A percentile compares a stretch with the other conserved stretches of the same genome.
phyloP scores from a whole-genome alignment of 2,888 invertebrate species.

The Trachelus tabidus region DNA sequence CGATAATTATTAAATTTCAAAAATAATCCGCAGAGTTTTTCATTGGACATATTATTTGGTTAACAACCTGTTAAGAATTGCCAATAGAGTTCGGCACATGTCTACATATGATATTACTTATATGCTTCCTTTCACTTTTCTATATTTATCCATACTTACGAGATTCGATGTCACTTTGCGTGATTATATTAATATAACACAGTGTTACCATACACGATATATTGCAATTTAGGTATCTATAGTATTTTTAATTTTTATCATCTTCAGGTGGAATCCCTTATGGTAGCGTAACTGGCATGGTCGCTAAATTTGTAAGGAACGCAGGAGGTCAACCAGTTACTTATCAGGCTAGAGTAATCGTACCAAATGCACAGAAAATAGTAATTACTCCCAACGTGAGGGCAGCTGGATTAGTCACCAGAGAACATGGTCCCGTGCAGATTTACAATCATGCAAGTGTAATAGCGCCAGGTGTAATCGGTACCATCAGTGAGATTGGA shows the following conservation, averaged over 20 bases:
- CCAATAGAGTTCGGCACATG: conserved; percentile 7
- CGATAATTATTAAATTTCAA: not conserved
- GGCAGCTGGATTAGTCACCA: conserved; percentile 32
- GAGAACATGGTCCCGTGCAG: conserved; percentile 43
- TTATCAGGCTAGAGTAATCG: not conserved
- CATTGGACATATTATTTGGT: not conserved
- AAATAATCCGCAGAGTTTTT: not conserved
- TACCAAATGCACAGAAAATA: conserved; percentile 14
- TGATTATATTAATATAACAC: not conserved
- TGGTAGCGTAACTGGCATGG: conserved; percentile 72
- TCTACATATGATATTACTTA: not conserved
- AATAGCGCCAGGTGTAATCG: conserved; percentile 47
- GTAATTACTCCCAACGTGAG: conserved; percentile 44
- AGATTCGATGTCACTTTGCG: not conserved
- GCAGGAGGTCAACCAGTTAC: conserved; percentile 1
- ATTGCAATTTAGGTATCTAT: not conserved
- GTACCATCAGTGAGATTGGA: conserved; percentile 46
- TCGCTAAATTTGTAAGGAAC: conserved; percentile 67
- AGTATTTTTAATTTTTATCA: not conserved
- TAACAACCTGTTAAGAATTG: not conserved
- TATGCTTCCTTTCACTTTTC: conserved; percentile 11
- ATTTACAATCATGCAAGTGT: conserved; percentile 51
- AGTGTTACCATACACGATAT: not conserved
- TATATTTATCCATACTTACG: conserved; percentile 21
- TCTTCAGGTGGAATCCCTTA: conserved; percentile 73